These are phyloP conservation scores for Andricus quercusramuli DNA, from an alignment of 2,888 invertebrate genomes.

Conservation along the genomic window DNA sequence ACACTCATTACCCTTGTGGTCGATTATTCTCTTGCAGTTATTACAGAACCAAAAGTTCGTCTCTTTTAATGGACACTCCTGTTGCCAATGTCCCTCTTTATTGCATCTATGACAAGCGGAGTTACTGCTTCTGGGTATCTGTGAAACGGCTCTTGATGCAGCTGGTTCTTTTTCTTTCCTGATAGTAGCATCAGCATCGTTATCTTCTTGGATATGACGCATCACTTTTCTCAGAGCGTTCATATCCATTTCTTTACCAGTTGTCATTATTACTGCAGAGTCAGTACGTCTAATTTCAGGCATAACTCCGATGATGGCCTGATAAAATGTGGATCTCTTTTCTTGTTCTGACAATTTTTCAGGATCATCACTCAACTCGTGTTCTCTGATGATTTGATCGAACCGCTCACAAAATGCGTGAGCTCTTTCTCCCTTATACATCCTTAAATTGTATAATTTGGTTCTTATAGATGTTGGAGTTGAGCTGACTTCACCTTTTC, in stretches of 20 bases:
- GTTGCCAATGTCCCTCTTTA: slow-evolving; percentile 45
- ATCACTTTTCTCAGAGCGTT: slow-evolving; percentile 47
- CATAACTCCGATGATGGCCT: slow-evolving; percentile 51
- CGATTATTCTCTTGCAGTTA: slow-evolving; percentile 29
- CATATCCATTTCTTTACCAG: slow-evolving; percentile 52
- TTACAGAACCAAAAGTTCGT: slow-evolving; percentile 40
- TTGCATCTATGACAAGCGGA: slow-evolving; percentile 51
- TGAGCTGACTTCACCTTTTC: slow-evolving; percentile 47
- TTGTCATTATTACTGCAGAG: slow-evolving; percentile 49
- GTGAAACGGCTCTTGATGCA: slow-evolving; percentile 31
- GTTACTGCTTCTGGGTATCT: background rate
- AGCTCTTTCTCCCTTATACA: slow-evolving; percentile 45
- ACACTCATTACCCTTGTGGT: slow-evolving; percentile 46
- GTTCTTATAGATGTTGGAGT: slow-evolving; percentile 51
- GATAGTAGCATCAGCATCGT: slow-evolving; percentile 41
- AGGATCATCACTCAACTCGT: slow-evolving; percentile 45
- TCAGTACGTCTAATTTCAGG: slow-evolving; percentile 49
- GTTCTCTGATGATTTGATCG: slow-evolving; percentile 51
- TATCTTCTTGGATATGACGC: slow-evolving; percentile 48
- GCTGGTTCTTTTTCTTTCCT: slow-evolving; percentile 36
- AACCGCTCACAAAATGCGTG: slow-evolving; percentile 51
- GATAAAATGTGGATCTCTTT: slow-evolving; percentile 52
- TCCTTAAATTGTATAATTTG: slow-evolving; percentile 43
- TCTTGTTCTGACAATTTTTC: slow-evolving; percentile 46
- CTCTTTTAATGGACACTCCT: slow-evolving; percentile 35